A percentile compares a stretch with the other conserved stretches of the same genome.
These are phyloP conservation scores for Melanophora roralis DNA, from an alignment of 2,888 invertebrate species.

Conservation along the genomic window DNA sequence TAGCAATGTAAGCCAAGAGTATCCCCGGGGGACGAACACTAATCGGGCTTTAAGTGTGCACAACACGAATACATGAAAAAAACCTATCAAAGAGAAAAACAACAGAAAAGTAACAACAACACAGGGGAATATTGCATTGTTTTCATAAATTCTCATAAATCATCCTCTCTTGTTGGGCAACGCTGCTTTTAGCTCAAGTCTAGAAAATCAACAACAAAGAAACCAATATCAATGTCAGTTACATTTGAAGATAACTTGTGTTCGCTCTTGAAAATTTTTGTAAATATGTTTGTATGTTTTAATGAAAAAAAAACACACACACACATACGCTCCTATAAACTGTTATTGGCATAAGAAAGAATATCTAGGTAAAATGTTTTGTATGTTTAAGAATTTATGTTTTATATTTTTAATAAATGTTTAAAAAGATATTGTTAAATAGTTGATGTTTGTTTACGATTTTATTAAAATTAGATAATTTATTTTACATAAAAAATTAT, in stretches of 20 bases:
- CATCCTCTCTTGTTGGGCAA: no score
- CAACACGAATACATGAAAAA: no score
- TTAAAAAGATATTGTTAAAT: conserved; percentile 46
- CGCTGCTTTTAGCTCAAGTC: conserved; percentile 10
- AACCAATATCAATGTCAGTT: conserved; percentile 40
- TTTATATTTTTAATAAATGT: conserved; percentile 62
- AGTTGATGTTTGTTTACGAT: neutral
- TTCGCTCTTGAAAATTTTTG: conserved; percentile 36
- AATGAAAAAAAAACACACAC: no score
- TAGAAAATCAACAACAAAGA: conserved; percentile 26
- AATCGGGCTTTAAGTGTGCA: no score
- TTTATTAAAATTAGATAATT: neutral
- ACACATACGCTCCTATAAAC: conserved; percentile 21
- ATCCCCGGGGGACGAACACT: no score
- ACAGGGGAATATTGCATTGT: no score
- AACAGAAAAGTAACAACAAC: no score
- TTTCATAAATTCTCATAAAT: no score
- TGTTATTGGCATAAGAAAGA: conserved; percentile 37
- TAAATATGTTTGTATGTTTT: conserved; percentile 26
- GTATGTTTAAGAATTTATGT: conserved; percentile 59
- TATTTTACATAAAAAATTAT: no score
- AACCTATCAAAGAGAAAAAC: no score
- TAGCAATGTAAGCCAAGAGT: no score
- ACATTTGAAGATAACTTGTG: conserved; percentile 43
- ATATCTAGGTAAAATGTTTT: conserved; percentile 62